Evolutionary conservation across 2,888 invertebrate species (phyloP), one percentile per base, ranked within the genome.

Genomic region (Bugula neritina): DNA sequence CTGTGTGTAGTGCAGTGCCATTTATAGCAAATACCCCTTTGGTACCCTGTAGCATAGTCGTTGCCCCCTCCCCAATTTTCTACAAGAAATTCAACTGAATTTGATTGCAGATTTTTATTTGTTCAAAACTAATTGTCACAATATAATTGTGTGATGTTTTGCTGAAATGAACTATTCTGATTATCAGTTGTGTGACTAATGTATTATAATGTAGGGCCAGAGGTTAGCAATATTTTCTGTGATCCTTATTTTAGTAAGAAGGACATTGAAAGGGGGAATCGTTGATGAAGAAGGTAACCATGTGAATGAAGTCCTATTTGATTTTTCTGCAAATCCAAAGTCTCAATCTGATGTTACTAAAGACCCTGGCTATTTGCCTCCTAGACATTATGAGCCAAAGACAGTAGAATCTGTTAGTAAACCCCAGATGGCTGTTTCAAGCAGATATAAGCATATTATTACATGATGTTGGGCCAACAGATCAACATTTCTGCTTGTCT

Each of bases 221-320:
- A n/a, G n/a, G n/a, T n/a, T n/a, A n/a, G n/a, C n/a, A n/a, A n/a
- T n/a, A n/a, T 43, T 43, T 43, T 43, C 5, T 43, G 3, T 72
- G 63, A 72, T 52, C 54, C 72, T 73, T n/a, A n/a, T 88, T 88
- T 69, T 86, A 92, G 92, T 92, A 86, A 88, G 92, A 84, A 88
- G 92, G 85, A 92, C 92, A 75, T 86, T 92, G 80, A 90, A 91
- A 82, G 90, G 90, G 84, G 92, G 91, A 77, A 87, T 92, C 78
- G 90, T 90, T 75, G 90, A 91, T 81, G 91, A 92, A 84, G 92
- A 92, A 84, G 89, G 90, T 84, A 90, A 76, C 31, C 27, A 31
- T 63, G 63, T 63, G 63, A 31, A 63, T 13, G 29, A 63, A 31
- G 27, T 31, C 13, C 25, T 63, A 25, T 31, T 25, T 25, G 31